Conservation (phyloP, 1,140 invertebrate genomes). For the Stegodyphus mimosarum region DNA sequence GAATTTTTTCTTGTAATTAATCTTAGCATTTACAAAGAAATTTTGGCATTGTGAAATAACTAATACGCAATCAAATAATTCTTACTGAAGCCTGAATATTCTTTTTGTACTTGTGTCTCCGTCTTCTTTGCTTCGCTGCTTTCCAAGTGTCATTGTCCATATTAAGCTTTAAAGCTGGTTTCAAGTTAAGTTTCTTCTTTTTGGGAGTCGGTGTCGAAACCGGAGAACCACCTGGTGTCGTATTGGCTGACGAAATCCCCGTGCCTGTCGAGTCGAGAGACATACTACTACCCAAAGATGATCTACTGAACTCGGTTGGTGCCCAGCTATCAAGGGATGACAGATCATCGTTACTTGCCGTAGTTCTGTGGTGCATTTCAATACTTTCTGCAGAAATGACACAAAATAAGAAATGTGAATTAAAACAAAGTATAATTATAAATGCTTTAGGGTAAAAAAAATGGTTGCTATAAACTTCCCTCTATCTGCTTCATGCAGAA, state of each 20-base stretch:
- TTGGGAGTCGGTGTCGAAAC: slow-evolving; percentile 9
- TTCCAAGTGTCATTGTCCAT: slow-evolving; percentile 49
- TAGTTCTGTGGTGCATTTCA: slow-evolving; percentile 5
- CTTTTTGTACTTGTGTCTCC: slow-evolving; percentile 49
- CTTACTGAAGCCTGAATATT: slow-evolving; percentile 53
- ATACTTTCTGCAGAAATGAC: slow-evolving; percentile 2
- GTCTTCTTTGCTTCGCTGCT: slow-evolving; percentile 16
- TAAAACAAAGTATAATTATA: too few relatives aligned
- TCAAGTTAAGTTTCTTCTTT: slow-evolving; percentile 42
- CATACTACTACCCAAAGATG: slow-evolving; percentile 16
- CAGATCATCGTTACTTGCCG: slow-evolving; percentile 40
- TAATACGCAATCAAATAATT: not conserved
- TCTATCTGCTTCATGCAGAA: not conserved
- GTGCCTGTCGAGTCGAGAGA: slow-evolving; percentile 38
- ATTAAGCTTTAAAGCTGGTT: slow-evolving; percentile 42
- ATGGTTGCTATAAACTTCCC: not conserved
- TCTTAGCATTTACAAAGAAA: too few relatives aligned
- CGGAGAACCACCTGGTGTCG: slow-evolving; percentile 35
- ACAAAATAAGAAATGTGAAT: too few relatives aligned
- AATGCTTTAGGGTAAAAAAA: too few relatives aligned
- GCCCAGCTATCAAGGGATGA: slow-evolving; percentile 54
- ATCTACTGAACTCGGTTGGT: slow-evolving; percentile 22
- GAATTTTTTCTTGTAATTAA: too few relatives aligned
- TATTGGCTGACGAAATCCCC: slow-evolving; percentile 32
- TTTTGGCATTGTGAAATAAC: too few relatives aligned